Base-by-base conservation (phyloP, 2,797 vertebrate genomes). In the Caiman crocodilus region DNA sequence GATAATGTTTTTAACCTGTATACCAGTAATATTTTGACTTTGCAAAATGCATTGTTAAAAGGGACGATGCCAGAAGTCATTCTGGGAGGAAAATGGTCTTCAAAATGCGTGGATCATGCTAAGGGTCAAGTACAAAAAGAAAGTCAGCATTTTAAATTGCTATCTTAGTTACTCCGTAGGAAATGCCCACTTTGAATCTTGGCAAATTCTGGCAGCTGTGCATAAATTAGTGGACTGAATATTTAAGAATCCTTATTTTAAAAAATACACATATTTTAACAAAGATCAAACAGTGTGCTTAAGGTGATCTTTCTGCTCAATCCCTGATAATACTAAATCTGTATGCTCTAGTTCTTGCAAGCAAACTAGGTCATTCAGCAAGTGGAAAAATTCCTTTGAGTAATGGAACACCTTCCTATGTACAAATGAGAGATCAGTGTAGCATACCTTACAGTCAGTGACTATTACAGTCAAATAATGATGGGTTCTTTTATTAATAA, bases 291-390 rank as follows among this genome's bases (percentile, higher is more conserved):
- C 79, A 56, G 50, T 81, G 90, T 55, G n/a, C 26, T 89, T 84
- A 87, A 89, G 69, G 71, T 92, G 89, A 83, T 92, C 6, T 79
- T 82, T 55, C 67, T 92, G 35, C 63, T 94, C 79, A 26, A 59
- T 77, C 59, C 56, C 90, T 59, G 25, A 56, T 85, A 79, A 59
- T 75, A 88, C 17, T 92, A 76, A 89, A 78, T 78, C 25, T 81
- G 6, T 76, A 5, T 30, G 71, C 50, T 76, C 84, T 92, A 61
- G 10, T 90, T 95, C 21, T 30, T 30, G 3, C 42, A 90, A 85
- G 59, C 90, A 91, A 96, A 89, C 63, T 87, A 82, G 90, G 94
- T 94, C 85, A 30, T 89, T 84, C 74, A 81, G 74, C 76, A 88
- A 86, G 7, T 65, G 61, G 79, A 90, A 71, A 91, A 95, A 79